phyloP scores from a whole-genome alignment of 2,797 vertebrate genomes.

The Enteromius paludinosus region DNA sequence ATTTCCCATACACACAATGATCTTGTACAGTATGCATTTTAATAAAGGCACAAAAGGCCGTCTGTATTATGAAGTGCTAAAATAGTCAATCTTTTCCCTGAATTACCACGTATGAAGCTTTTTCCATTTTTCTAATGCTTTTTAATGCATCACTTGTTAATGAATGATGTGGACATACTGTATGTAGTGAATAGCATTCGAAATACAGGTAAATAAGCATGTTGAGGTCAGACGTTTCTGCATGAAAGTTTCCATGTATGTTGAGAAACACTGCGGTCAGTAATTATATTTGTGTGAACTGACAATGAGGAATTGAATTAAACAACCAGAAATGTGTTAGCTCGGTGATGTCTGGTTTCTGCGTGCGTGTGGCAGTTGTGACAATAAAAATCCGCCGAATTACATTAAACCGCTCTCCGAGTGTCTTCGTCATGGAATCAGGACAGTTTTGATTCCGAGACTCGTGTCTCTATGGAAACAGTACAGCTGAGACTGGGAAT shows the following conservation, averaged over 20 bases:
- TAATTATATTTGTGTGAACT: slow-evolving; percentile 30
- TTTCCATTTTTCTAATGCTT: slow-evolving; percentile 66
- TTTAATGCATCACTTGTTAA: slow-evolving; percentile 70
- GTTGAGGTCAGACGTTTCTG: slow-evolving; percentile 6
- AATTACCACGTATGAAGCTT: slow-evolving; percentile 66
- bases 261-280: slow-evolving; percentile 22
- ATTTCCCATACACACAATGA: slow-evolving; percentile 30
- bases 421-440: slow-evolving; percentile 65
- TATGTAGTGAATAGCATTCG: slow-evolving; percentile 61
- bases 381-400: slow-evolving; percentile 66
- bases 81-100: slow-evolving; percentile 62
- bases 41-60: slow-evolving; percentile 29
- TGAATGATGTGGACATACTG: slow-evolving; percentile 56
- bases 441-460: slow-evolving; percentile 68
- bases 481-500: slow-evolving; percentile 72
- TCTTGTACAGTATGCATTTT: slow-evolving; percentile 16
- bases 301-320: slow-evolving; percentile 60
- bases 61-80: slow-evolving; percentile 28
- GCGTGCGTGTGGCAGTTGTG: slow-evolving; percentile 45
- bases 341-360: slow-evolving; percentile 56
- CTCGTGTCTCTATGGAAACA: slow-evolving; percentile 75
- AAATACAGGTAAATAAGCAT: slow-evolving; percentile 43
- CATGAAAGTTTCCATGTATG: slow-evolving; percentile 15
- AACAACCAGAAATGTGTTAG: slow-evolving; percentile 53
- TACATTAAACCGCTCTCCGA: slow-evolving; percentile 63